phyloP scores from a whole-genome alignment of 2,888 invertebrate genomes.

The Mylabris sibirica region DNA sequence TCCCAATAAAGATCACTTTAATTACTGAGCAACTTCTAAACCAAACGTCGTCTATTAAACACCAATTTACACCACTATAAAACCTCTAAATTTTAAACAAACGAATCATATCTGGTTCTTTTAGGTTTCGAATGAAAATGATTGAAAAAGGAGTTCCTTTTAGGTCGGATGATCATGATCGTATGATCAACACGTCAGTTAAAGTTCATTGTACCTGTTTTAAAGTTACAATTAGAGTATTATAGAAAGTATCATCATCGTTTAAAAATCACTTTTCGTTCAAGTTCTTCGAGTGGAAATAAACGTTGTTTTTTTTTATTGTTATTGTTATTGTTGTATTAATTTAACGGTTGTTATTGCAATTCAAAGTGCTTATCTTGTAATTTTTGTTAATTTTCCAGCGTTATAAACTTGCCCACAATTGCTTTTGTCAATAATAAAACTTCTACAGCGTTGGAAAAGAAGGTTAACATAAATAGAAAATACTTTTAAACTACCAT shows the following conservation, averaged over 20 bases:
- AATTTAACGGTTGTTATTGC: neutral
- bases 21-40: neutral
- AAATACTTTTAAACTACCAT: too few species aligned
- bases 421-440: too few species aligned
- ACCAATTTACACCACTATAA: too few species aligned
- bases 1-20: neutral
- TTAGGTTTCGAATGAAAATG: too few species aligned
- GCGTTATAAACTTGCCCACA: neutral
- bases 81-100: too few species aligned
- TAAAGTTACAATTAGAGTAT: slow-evolving; percentile 20
- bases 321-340: neutral
- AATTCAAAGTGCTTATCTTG: neutral
- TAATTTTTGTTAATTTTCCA: slow-evolving; percentile 8
- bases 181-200: slow-evolving; percentile 13
- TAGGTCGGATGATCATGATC: slow-evolving; percentile 28
- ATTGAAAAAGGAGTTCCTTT: neutral
- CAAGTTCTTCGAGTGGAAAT: neutral
- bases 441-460: too few species aligned
- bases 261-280: too few species aligned
- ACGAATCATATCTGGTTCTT: too few species aligned
- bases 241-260: slow-evolving; percentile 18
- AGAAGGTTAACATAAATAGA: too few species aligned
- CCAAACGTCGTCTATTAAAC: neutral
- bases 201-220: slow-evolving; percentile 29
- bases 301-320: neutral